Percentiles rank a stretch among this genome's conserved stretches.
phyloP scores from a whole-genome alignment of 1,140 invertebrate genomes.

The Drosophila funebris region DNA sequence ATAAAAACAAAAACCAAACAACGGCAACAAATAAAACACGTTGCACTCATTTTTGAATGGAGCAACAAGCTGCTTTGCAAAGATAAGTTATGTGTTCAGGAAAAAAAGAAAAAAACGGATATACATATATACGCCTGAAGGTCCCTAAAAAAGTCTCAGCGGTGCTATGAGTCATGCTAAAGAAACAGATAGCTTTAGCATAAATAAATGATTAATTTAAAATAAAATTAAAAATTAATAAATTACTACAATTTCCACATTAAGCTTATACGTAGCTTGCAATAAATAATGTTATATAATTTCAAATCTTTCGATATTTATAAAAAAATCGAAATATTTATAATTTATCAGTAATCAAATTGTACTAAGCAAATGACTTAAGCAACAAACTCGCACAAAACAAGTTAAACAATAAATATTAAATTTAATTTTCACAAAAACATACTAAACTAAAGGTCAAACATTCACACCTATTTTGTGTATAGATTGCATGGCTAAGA shows the following conservation, averaged over 20 bases:
- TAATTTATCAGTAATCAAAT: neutral
- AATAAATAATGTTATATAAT: neutral
- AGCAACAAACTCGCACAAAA: constrained; percentile 19
- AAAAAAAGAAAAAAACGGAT: no score
- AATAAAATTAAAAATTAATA: no score
- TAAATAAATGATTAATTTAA: no score
- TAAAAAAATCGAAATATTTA: neutral
- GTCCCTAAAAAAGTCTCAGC: constrained; percentile 8
- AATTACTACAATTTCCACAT: no score
- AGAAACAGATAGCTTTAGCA: neutral
- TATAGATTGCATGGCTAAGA: constrained; percentile 31
- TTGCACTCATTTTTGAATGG: constrained; percentile 49
- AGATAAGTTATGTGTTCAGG: constrained; percentile 23
- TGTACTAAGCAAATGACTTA: constrained; percentile 36
- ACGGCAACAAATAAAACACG: constrained; percentile 16
- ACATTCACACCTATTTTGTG: constrained; percentile 15
- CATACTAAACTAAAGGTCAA: neutral
- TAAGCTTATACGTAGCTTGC: no score
- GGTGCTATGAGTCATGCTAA: constrained; percentile 18
- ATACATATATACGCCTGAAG: neutral
- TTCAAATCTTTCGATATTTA: neutral
- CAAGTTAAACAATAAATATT: constrained; percentile 4
- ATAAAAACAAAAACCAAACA: constrained; percentile 38
- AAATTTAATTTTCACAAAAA: neutral
- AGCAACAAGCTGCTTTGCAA: constrained; percentile 23